Evolutionary conservation across 2,888 invertebrate genomes (phyloP).

Genomic region (Hypsopygia costalis): DNA sequence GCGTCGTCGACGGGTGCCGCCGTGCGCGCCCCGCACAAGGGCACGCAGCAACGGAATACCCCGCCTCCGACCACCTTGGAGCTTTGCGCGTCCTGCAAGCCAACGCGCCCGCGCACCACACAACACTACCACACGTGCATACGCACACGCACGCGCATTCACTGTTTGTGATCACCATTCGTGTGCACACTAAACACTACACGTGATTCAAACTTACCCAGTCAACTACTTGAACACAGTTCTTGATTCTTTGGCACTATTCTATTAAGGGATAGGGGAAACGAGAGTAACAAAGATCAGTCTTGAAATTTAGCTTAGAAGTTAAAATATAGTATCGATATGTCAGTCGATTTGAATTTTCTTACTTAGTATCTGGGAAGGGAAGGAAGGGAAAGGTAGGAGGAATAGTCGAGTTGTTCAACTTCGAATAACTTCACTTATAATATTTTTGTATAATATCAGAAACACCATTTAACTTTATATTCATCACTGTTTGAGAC

Average conservation of each 20-base stretch:
- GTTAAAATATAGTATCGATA: conserved; percentile 47
- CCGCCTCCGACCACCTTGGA: conserved; percentile 86
- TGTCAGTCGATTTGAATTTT: conserved; percentile 46
- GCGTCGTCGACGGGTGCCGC: conserved; percentile 84
- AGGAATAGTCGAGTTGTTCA: conserved; percentile 4
- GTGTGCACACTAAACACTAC: conserved; percentile 24
- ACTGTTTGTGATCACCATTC: conserved; percentile 17
- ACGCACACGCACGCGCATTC: conserved; percentile 17
- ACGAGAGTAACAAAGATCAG: conserved; percentile 49
- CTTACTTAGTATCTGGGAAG: conserved; percentile 11
- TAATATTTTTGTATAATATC: background rate
- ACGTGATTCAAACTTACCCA: conserved; percentile 18
- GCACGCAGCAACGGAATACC: conserved; percentile 91
- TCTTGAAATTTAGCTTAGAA: conserved; percentile 58
- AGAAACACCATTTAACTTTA: conserved; percentile 1
- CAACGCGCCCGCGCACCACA: conserved; percentile 73
- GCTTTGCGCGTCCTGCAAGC: conserved; percentile 62
- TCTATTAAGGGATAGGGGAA: conserved; percentile 26
- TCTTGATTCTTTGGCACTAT: conserved; percentile 35
- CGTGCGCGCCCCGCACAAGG: conserved; percentile 88
- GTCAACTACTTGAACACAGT: conserved; percentile 10
- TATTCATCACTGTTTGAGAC: conserved; percentile 1
- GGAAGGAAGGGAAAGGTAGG: conserved; percentile 17
- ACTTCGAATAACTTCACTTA: conserved; percentile 1
- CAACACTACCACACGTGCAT: conserved; percentile 31